A percentile compares a stretch with the other conserved stretches of the same genome.
These are phyloP conservation scores for Terrapene triunguis DNA, from an alignment of 2,113 vertebrate species.

Conservation along the genomic window DNA sequence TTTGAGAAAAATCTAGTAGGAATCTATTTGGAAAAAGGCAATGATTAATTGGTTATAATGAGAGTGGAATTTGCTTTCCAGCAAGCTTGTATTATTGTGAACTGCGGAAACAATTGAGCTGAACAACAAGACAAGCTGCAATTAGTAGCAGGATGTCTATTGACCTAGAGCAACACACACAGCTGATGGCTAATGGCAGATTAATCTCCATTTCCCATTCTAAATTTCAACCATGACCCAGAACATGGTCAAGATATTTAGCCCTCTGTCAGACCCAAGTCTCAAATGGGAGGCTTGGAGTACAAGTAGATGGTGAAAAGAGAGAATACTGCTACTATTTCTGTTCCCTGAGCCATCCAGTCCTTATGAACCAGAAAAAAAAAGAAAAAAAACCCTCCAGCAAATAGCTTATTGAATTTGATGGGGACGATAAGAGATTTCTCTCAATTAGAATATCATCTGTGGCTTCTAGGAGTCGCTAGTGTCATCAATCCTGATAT, in stretches of 20 bases:
- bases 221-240: neutral
- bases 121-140: conserved; percentile 43
- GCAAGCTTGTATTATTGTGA: conserved; percentile 28
- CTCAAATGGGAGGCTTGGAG: neutral
- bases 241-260: neutral
- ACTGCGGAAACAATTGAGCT: conserved; percentile 27
- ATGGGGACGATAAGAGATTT: neutral
- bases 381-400: neutral
- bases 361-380: neutral
- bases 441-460: neutral
- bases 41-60: conserved; percentile 59
- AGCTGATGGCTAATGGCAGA: neutral
- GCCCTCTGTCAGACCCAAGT: neutral
- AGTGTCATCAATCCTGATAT: neutral
- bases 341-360: neutral
- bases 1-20: neutral
- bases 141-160: conserved; percentile 45
- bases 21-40: conserved; percentile 44
- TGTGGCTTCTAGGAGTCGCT: neutral
- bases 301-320: neutral
- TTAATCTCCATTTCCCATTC: neutral
- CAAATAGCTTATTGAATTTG: neutral
- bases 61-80: conserved; percentile 47
- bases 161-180: neutral
- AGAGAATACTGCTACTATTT: neutral